Percentiles rank a stretch among this genome's conserved stretches.
Conservation (phyloP, 2,113 vertebrate genomes). For the Picathartes gymnocephalus region DNA sequence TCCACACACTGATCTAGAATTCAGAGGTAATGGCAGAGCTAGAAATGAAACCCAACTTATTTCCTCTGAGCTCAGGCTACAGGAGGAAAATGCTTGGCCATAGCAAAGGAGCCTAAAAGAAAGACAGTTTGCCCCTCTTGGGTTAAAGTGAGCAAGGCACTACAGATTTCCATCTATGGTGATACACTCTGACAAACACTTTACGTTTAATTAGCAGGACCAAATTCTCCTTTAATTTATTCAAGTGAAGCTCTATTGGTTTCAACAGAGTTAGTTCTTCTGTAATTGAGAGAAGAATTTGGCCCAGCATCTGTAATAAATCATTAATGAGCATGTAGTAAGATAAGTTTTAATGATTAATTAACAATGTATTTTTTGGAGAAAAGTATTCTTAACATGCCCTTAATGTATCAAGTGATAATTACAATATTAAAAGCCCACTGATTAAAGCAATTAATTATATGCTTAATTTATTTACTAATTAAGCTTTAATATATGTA, state of each 20-base stretch:
- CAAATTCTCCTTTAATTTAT: slow-evolving; percentile 52
- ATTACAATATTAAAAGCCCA: slow-evolving; percentile 70
- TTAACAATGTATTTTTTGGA: slow-evolving; percentile 76
- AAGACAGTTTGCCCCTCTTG: not conserved
- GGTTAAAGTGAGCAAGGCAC: not conserved
- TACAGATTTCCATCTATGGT: slow-evolving; percentile 17
- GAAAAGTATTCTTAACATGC: slow-evolving; percentile 75
- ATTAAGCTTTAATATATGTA: slow-evolving; percentile 76
- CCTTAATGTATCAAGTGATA: slow-evolving; percentile 70
- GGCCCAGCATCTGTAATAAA: slow-evolving; percentile 71
- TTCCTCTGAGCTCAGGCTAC: not conserved
- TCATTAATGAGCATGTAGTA: slow-evolving; percentile 77
- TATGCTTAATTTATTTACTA: slow-evolving; percentile 76
- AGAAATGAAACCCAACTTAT: not conserved
- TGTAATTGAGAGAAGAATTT: slow-evolving; percentile 57
- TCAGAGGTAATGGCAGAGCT: not conserved
- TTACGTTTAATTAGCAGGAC: slow-evolving; percentile 38
- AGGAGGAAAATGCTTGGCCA: not conserved
- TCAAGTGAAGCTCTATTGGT: slow-evolving; percentile 31
- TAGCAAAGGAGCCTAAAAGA: not conserved
- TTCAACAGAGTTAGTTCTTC: slow-evolving; percentile 19
- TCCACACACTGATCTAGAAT: not conserved
- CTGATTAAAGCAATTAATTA: slow-evolving; percentile 74
- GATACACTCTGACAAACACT: slow-evolving; percentile 33
- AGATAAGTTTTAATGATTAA: slow-evolving; percentile 81